These are phyloP conservation scores for Epirrhoe tristata DNA, from an alignment of 2,888 invertebrate genomes.

Conservation along the genomic window DNA sequence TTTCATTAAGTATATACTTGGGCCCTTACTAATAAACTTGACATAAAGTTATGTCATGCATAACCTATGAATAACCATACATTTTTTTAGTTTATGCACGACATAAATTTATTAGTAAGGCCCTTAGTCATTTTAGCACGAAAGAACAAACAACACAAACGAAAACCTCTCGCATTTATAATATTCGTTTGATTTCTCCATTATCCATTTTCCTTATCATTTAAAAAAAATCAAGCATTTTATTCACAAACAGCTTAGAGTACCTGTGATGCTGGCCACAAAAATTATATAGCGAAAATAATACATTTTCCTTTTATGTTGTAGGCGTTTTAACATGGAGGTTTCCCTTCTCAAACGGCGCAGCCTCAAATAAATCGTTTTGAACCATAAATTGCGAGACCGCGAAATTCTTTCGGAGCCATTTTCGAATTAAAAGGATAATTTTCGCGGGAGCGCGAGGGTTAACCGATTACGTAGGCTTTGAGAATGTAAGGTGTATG, in stretches of 20 bases:
- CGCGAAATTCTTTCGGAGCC: conserved; percentile 64
- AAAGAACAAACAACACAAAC: no score
- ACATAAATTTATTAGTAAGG: no score
- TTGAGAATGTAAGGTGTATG: conserved; percentile 11
- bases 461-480: conserved; percentile 30
- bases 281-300: conserved; percentile 12
- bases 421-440: conserved; percentile 64
- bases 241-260: background rate
- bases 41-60: no score
- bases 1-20: no score
- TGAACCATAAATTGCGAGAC: conserved; percentile 59
- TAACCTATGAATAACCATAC: no score
- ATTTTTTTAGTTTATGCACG: no score
- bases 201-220: background rate
- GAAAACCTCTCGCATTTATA: background rate
- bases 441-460: conserved; percentile 50
- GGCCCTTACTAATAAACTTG: no score
- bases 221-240: background rate
- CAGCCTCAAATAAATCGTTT: conserved; percentile 57
- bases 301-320: conserved; percentile 27
- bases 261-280: background rate
- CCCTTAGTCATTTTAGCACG: no score
- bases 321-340: conserved; percentile 40
- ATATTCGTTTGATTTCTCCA: background rate
- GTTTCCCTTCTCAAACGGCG: conserved; percentile 35